Conservation (phyloP, 1,140 invertebrate species). For the Pogonognathellus flavescens region DNA sequence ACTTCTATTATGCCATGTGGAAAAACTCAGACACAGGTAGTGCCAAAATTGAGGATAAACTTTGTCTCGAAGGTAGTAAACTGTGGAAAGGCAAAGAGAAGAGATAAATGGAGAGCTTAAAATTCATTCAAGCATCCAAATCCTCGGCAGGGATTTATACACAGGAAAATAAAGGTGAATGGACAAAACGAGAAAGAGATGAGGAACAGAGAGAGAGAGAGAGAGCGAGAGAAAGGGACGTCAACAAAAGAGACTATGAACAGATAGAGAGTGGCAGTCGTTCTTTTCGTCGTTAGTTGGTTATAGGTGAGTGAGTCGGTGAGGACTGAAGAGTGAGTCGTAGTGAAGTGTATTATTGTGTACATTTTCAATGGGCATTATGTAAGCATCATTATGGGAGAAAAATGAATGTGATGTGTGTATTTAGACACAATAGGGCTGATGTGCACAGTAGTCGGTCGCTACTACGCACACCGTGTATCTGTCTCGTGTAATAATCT, state of each 20-base stretch:
- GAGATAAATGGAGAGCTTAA: constrained; percentile 12
- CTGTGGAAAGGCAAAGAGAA: constrained; percentile 12
- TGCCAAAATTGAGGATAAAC: constrained; percentile 29
- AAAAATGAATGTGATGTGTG: constrained; percentile 49
- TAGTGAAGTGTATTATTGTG: constrained; percentile 35
- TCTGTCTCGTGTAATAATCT: constrained; percentile 1
- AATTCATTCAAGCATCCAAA: constrained; percentile 42
- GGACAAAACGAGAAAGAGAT: constrained; percentile 21
- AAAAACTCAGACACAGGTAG: constrained; percentile 25
- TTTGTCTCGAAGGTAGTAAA: constrained; percentile 29
- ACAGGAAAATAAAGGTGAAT: constrained; percentile 32
- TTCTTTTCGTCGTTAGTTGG: background rate
- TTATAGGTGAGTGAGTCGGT: too few species aligned
- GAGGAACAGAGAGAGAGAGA: background rate
- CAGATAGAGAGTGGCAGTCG: background rate
- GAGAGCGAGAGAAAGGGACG: background rate
- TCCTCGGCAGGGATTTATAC: background rate
- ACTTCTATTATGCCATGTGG: background rate
- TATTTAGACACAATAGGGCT: constrained; percentile 32
- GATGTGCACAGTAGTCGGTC: constrained; percentile 4
- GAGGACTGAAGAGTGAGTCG: background rate
- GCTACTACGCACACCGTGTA: background rate
- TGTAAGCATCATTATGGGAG: constrained; percentile 28
- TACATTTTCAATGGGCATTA: constrained; percentile 42
- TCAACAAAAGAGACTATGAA: background rate